Percentiles rank a stretch among this genome's conserved stretches.
These are phyloP conservation scores for Fissipunctia ypsillon DNA, from an alignment of 2,888 invertebrate genomes.

Conservation along the genomic window DNA sequence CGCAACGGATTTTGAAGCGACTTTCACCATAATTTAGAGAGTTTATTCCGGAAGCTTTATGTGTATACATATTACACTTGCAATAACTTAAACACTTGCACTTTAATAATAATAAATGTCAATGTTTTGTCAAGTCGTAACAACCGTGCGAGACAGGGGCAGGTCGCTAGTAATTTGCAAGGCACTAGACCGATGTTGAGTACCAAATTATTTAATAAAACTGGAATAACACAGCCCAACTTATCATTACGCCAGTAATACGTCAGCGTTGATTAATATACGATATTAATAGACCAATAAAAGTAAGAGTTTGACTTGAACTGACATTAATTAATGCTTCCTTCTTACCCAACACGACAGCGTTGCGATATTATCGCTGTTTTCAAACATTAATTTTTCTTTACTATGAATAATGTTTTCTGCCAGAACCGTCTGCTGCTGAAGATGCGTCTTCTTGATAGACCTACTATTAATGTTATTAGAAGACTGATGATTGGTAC, in stretches of 20 bases:
- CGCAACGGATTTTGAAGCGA: too few species aligned
- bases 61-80: too few species aligned
- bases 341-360: conserved; percentile 51
- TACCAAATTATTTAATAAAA: conserved; percentile 22
- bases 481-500: background rate
- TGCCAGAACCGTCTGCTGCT: conserved; percentile 14
- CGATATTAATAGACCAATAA: conserved; percentile 58
- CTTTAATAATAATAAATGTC: too few species aligned
- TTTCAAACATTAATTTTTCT: conserved; percentile 44
- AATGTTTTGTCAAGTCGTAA: too few species aligned
- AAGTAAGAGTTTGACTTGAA: conserved; percentile 54
- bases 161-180: too few species aligned
- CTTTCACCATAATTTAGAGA: too few species aligned
- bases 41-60: too few species aligned
- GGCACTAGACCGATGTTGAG: background rate
- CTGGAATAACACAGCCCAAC: conserved; percentile 20
- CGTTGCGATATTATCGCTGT: conserved; percentile 50
- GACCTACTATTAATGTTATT: conserved; percentile 15
- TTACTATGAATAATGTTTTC: conserved; percentile 33
- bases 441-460: conserved; percentile 15
- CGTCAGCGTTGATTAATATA: conserved; percentile 52
- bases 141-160: too few species aligned
- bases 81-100: too few species aligned
- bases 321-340: conserved; percentile 58
- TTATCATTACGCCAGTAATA: conserved; percentile 47